Base-by-base conservation (phyloP, 2,113 vertebrate species). In the Oryzias javanicus region DNA sequence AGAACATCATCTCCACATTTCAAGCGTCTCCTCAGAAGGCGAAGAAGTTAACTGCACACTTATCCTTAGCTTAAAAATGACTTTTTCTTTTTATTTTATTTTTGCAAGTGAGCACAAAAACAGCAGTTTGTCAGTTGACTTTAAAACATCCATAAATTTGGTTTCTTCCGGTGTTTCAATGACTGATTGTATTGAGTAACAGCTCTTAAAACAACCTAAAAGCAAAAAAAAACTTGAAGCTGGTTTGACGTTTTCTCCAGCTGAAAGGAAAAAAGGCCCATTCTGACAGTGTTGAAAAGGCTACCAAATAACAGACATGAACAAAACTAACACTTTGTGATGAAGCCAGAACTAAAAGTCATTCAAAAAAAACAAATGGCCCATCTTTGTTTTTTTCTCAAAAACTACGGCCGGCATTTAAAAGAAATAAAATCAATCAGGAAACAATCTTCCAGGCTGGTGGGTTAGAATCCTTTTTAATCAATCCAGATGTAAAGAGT, bases 401-500 rank as follows among this genome's bases (percentile, higher is more conserved):
- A 55, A 74, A 76, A 76, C 70, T 47, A 47, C 7, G 25, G 25
- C 25, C 25, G 25, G 25, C 25, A 47, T 20, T 60, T 49, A 60
- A 60, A 60, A 46, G 42, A 65, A 70, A 61, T 76, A 80, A 88
- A 88, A 87, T 68, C 72, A 72, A 78, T 78, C 64, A 54, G 49
- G 41, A 72, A 82, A 73, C 52, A 51, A 78, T 74, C 60, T 66
- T 83, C 77, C 70, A 52, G 79, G 83, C 86, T 89, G 86, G 86
- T 84, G 85, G 68, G 74, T 64, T 78, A 55, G 84, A 86, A 84
- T 86, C 85, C 66, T 78, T 63, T 58, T 63, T 8, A 35, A 55
- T 51, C 48, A 55, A 61, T 74, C 72, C 80, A 72, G 67, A 62
- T 57, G 48, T 49, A 68, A 49, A 66, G 71, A 86, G 75, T 86